These are phyloP conservation scores for Elgaria multicarinata DNA, from an alignment of 2,113 vertebrate species.

Conservation along the genomic window DNA sequence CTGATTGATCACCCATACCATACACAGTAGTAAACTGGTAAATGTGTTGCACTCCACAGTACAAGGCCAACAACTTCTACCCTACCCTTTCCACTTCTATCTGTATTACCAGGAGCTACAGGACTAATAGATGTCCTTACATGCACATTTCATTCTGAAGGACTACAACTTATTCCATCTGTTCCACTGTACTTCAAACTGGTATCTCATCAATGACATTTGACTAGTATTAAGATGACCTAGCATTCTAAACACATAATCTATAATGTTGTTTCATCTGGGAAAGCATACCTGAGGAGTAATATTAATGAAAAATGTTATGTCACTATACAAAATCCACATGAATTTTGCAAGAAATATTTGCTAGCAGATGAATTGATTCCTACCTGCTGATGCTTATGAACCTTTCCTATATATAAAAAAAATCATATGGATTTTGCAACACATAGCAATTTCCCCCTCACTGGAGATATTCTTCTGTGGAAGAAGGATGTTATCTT, in stretches of 20 bases:
- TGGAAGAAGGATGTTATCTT: not conserved
- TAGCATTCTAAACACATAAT: not conserved
- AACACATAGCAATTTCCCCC: not conserved
- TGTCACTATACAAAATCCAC: not conserved
- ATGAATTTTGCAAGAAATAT: not conserved
- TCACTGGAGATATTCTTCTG: not conserved
- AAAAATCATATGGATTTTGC: not conserved
- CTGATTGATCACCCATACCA: not conserved
- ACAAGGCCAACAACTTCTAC: not conserved
- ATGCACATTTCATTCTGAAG: not conserved
- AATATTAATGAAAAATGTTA: not conserved
- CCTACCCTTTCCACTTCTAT: not conserved
- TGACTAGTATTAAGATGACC: not conserved
- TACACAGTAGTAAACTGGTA: not conserved
- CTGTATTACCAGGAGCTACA: not conserved
- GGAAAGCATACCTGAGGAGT: not conserved
- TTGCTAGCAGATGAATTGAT: not conserved
- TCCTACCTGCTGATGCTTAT: not conserved
- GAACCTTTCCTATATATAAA: not conserved
- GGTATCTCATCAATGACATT: not conserved
- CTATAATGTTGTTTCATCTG: not conserved
- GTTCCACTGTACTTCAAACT: not conserved
- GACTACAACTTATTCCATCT: not conserved
- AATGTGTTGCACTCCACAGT: constrained; percentile 10
- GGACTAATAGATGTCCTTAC: not conserved